Conservation (phyloP, 64 coral and sea anemone genomes). For the Montipora sp. region DNA sequence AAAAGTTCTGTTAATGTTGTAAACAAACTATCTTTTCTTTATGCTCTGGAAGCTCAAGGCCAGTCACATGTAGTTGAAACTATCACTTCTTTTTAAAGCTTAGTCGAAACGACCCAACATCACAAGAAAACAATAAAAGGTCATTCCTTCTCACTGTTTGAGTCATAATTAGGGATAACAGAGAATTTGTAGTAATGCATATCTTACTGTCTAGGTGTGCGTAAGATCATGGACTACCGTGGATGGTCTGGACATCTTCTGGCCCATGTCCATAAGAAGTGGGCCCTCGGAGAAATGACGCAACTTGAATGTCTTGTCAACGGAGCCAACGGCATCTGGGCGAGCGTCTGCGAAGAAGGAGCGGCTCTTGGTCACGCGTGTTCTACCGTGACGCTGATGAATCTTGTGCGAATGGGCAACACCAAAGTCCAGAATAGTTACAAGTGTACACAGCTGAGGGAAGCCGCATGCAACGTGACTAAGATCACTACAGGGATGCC, state of each 20-base stretch:
- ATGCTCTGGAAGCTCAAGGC: no score
- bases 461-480: conserved; percentile 35
- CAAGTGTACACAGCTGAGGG: conserved; percentile 44
- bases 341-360: conserved; percentile 63
- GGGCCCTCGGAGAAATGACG: conserved; percentile 47
- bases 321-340: conserved; percentile 84
- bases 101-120: no score
- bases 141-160: no score
- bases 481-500: conserved; percentile 23
- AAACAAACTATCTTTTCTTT: no score
- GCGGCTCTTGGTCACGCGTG: conserved; percentile 64
- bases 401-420: conserved; percentile 75
- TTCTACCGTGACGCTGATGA: conserved; percentile 79
- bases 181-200: no score
- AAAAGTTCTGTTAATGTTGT: no score
- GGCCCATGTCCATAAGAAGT: conserved; percentile 73
- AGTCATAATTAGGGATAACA: no score
- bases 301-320: conserved; percentile 62
- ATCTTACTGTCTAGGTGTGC: background rate
- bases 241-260: conserved; percentile 67
- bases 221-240: conserved; percentile 66
- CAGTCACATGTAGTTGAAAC: no score
- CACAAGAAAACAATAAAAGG: no score
- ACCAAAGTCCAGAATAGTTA: conserved; percentile 55
- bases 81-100: no score